Evolutionary conservation across 2,888 invertebrate species (phyloP).

Genomic region (Drosophila melanosoma): DNA sequence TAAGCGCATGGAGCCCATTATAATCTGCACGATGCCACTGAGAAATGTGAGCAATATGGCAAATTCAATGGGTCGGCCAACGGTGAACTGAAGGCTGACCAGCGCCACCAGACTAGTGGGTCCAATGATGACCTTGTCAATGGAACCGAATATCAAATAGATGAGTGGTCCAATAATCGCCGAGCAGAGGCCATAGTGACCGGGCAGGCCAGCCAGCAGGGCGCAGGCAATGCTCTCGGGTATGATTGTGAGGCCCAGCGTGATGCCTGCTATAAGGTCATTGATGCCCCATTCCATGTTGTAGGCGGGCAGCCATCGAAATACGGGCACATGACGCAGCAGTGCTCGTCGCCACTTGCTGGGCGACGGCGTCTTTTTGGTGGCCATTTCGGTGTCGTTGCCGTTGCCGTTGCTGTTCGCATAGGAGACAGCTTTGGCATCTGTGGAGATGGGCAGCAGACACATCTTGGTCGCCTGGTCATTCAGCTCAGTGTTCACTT

Average conservation of each 20-base stretch:
- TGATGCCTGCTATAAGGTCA: slow-evolving; percentile 94
- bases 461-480: slow-evolving; percentile 55
- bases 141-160: slow-evolving; percentile 94
- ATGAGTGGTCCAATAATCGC: slow-evolving; percentile 95
- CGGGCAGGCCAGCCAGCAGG: slow-evolving; percentile 91
- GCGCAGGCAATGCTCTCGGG: slow-evolving; percentile 98
- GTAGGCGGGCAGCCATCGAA: slow-evolving; percentile 81
- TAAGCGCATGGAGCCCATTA: slow-evolving; percentile 91
- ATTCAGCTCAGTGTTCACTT: slow-evolving; percentile 46
- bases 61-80: slow-evolving; percentile 89
- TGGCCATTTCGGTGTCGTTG: slow-evolving; percentile 7
- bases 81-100: slow-evolving; percentile 91
- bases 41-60: slow-evolving; percentile 92
- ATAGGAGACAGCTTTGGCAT: slow-evolving; percentile 2
- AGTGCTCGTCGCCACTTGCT: slow-evolving; percentile 61
- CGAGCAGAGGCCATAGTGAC: slow-evolving; percentile 96
- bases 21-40: slow-evolving; percentile 90
- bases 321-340: slow-evolving; percentile 68
- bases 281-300: slow-evolving; percentile 87
- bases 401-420: slow-evolving; percentile 1
- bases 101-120: slow-evolving; percentile 94
- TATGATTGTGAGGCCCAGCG: slow-evolving; percentile 95
- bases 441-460: slow-evolving; percentile 27
- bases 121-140: slow-evolving; percentile 92
- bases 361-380: slow-evolving; percentile 15